phyloP scores from a whole-genome alignment of 2,888 invertebrate genomes.

The Macroteleia sp. region DNA sequence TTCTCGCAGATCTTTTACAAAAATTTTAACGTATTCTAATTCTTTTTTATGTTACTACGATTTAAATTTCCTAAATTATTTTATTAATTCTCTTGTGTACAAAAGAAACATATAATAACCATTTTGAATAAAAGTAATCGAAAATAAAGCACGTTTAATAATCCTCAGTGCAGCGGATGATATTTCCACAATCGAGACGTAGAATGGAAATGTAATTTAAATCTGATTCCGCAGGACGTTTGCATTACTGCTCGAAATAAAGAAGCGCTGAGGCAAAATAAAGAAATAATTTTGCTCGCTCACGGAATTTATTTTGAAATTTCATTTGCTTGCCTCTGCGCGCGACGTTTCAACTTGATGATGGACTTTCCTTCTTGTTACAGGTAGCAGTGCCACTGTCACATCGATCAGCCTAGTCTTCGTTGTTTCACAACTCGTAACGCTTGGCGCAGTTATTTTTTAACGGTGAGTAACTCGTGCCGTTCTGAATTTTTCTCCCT shows the following conservation, averaged over 20 bases:
- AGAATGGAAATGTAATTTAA: conserved; percentile 46
- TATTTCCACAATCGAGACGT: conserved; percentile 27
- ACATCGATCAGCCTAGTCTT: conserved; percentile 65
- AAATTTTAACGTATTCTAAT: too few species aligned
- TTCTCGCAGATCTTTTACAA: too few species aligned
- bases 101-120: too few species aligned
- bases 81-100: too few species aligned
- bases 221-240: conserved; percentile 37
- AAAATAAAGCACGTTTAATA: too few species aligned
- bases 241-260: conserved; percentile 25
- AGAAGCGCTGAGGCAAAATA: conserved; percentile 18
- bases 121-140: too few species aligned
- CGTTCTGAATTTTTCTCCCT: conserved; percentile 45
- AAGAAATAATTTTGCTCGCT: conserved; percentile 33
- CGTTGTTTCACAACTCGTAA: conserved; percentile 59
- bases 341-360: conserved; percentile 55
- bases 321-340: conserved; percentile 36
- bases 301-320: conserved; percentile 47
- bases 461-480: conserved; percentile 60
- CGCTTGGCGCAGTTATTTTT: conserved; percentile 59
- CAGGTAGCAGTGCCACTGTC: conserved; percentile 64
- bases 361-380: conserved; percentile 64
- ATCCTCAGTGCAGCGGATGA: not conserved
- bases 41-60: too few species aligned
- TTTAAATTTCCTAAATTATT: too few species aligned